Percentiles rank a stretch among this genome's conserved stretches.
phyloP scores from a whole-genome alignment of 2,888 invertebrate species.

The Dascillus cervinus region DNA sequence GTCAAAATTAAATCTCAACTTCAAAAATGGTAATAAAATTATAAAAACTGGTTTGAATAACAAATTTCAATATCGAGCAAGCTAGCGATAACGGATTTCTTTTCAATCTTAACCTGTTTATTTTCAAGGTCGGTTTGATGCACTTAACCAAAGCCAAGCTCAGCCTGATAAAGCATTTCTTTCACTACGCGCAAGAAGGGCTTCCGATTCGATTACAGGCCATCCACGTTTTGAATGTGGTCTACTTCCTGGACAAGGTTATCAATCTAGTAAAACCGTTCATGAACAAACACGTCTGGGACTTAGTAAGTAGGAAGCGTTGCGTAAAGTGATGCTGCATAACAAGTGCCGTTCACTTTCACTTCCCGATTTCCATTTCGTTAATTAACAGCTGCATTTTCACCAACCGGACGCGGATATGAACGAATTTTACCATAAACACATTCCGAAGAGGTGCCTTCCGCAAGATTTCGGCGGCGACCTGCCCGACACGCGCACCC shows the following conservation, averaged over 20 bases:
- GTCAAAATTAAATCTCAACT: no score
- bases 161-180: constrained; percentile 50
- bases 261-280: constrained; percentile 47
- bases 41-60: no score
- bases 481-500: constrained; percentile 30
- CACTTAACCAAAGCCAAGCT: constrained; percentile 26
- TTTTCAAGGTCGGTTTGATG: constrained; percentile 21
- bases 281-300: constrained; percentile 40
- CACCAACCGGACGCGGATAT: constrained; percentile 50
- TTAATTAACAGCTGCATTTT: constrained; percentile 50
- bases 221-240: constrained; percentile 57
- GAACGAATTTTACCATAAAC: constrained; percentile 48
- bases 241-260: constrained; percentile 44
- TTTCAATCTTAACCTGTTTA: neutral
- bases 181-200: constrained; percentile 62
- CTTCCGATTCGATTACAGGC: constrained; percentile 57
- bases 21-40: no score
- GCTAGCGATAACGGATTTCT: no score
- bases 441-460: constrained; percentile 49
- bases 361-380: constrained; percentile 18
- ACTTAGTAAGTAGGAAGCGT: constrained; percentile 7
- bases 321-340: neutral
- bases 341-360: neutral
- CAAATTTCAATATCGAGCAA: no score
- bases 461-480: constrained; percentile 58